Evolutionary conservation across 2,797 vertebrate genomes (phyloP).

Genomic region (Notamacropus eugenii): DNA sequence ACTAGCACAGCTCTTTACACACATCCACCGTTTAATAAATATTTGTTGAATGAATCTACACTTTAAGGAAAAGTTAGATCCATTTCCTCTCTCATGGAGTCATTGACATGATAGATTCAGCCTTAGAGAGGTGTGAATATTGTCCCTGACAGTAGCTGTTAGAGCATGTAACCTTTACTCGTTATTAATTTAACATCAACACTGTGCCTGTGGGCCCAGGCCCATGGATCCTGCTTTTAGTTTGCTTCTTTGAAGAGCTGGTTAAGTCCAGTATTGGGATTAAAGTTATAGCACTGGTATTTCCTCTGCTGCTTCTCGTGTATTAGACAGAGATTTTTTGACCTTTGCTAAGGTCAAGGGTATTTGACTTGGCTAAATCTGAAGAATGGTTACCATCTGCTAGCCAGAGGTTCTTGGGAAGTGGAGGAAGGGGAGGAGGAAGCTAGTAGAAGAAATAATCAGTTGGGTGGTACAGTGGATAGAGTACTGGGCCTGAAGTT

Average conservation of each 20-base stretch:
- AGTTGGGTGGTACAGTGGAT: neutral
- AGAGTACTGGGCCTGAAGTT: neutral
- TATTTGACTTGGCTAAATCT: neutral
- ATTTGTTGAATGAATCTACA: conserved; percentile 12
- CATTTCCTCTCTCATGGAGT: neutral
- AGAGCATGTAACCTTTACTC: neutral
- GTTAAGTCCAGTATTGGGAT: neutral
- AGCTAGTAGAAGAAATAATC: neutral
- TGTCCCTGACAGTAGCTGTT: neutral
- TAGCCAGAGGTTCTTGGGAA: neutral
- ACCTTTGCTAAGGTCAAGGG: neutral
- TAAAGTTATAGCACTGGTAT: neutral
- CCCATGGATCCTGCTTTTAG: neutral
- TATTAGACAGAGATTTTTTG: neutral
- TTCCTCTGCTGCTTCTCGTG: neutral
- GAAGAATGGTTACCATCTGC: neutral
- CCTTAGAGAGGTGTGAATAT: neutral
- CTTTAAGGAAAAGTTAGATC: conserved; percentile 15
- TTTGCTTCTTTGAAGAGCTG: neutral
- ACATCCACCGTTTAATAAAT: conserved; percentile 11
- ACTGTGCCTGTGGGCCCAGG: neutral
- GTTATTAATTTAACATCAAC: neutral
- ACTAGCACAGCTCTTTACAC: neutral
- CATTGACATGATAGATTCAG: neutral
- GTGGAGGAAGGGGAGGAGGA: neutral